Conservation (phyloP, 2,888 invertebrate species). For the Chouioia cunea region DNA sequence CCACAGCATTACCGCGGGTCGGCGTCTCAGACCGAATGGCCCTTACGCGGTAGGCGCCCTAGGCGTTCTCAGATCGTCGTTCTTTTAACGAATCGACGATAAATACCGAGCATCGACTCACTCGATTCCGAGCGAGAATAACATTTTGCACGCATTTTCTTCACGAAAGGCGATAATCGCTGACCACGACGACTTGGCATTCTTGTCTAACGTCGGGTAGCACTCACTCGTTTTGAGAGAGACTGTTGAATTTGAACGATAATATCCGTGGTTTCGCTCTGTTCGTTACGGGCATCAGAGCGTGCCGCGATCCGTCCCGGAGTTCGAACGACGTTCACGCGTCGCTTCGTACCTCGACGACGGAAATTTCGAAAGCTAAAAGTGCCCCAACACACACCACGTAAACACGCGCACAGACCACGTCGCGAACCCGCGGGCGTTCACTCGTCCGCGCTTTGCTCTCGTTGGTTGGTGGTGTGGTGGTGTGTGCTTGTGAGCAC, state of each 20-base stretch:
- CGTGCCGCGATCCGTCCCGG: too few species aligned
- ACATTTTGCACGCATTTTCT: neutral
- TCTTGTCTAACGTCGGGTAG: neutral
- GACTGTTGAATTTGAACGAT: slow-evolving; percentile 7
- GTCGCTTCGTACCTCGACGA: too few species aligned
- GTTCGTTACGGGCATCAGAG: neutral
- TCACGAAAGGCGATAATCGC: neutral
- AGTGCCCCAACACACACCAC: too few species aligned
- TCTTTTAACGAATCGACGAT: neutral
- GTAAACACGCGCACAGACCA: too few species aligned
- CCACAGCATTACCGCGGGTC: slow-evolving; percentile 43
- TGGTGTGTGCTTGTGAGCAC: too few species aligned
- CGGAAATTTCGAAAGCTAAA: too few species aligned
- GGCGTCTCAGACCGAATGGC: slow-evolving; percentile 46
- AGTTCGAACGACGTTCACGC: too few species aligned
- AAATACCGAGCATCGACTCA: slow-evolving; percentile 32
- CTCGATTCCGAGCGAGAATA: slow-evolving; percentile 32
- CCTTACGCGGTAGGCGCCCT: slow-evolving; percentile 33
- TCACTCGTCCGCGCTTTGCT: too few species aligned
- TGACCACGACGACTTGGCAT: neutral
- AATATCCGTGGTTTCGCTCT: neutral
- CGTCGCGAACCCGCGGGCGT: too few species aligned
- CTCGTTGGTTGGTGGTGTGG: too few species aligned
- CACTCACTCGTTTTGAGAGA: neutral
- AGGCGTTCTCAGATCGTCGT: slow-evolving; percentile 12